These are phyloP conservation scores for Anarhynchus alexandrinus DNA, from an alignment of 2,113 vertebrate genomes.

Conservation along the genomic window DNA sequence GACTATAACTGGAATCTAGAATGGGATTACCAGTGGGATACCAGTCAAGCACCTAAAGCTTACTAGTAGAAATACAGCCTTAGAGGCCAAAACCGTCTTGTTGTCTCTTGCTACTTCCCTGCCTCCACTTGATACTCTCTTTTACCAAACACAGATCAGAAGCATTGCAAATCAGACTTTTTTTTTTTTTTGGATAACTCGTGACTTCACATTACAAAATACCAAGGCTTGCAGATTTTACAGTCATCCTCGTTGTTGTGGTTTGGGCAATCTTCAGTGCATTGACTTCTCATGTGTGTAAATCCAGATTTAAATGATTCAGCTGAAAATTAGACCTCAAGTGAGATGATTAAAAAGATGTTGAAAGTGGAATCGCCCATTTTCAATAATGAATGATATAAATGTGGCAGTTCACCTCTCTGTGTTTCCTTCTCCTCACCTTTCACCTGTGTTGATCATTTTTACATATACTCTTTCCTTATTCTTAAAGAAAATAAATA, in stretches of 20 bases:
- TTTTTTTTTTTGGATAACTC: not conserved
- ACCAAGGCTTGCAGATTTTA: not conserved
- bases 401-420: not conserved
- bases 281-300: not conserved
- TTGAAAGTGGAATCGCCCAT: accelerated
- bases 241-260: accelerated
- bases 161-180: not conserved
- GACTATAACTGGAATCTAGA: not conserved
- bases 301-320: not conserved
- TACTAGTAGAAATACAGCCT: not conserved
- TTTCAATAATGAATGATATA: not conserved
- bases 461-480: not conserved
- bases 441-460: not conserved
- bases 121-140: not conserved
- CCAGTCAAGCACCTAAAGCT: not conserved
- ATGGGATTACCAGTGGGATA: not conserved
- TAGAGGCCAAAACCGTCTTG: not conserved
- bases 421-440: accelerated
- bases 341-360: not conserved
- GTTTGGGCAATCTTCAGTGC: not conserved
- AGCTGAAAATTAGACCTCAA: not conserved
- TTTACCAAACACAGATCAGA: not conserved
- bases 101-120: not conserved
- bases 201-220: not conserved
- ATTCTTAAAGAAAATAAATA: not conserved